phyloP scores from a whole-genome alignment of 2,888 invertebrate genomes.

The Lamproptera curius region DNA sequence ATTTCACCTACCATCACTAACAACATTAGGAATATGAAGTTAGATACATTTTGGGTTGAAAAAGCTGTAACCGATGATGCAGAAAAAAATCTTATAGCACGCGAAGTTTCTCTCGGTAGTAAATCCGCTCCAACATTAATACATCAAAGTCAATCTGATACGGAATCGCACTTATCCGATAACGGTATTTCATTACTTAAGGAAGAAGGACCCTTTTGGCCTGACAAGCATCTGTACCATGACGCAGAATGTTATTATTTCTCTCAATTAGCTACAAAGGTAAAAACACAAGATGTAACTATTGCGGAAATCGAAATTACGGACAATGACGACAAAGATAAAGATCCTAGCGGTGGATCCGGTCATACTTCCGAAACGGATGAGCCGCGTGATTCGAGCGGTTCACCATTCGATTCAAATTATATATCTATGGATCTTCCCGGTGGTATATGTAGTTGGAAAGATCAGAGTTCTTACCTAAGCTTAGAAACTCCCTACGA shows the following conservation, averaged over 20 bases:
- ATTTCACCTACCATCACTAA: slow-evolving; percentile 44
- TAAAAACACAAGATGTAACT: slow-evolving; percentile 43
- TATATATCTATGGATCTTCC: slow-evolving; percentile 86
- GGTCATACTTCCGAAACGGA: slow-evolving; percentile 73
- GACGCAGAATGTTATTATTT: slow-evolving; percentile 82
- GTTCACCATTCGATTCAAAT: slow-evolving; percentile 73
- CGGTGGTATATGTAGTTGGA: slow-evolving; percentile 89
- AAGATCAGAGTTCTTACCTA: slow-evolving; percentile 88
- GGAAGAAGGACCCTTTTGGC: slow-evolving; percentile 78
- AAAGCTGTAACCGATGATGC: slow-evolving; percentile 79
- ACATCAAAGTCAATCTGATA: slow-evolving; percentile 1
- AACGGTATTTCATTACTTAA: slow-evolving; percentile 50
- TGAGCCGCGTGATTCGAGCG: slow-evolving; percentile 36
- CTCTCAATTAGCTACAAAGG: slow-evolving; percentile 67
- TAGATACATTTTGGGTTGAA: slow-evolving; percentile 79
- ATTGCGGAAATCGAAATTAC: slow-evolving; percentile 39
- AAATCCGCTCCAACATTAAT: background rate
- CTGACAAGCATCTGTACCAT: slow-evolving; percentile 79
- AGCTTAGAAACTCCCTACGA: slow-evolving; percentile 74
- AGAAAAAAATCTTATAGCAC: slow-evolving; percentile 56
- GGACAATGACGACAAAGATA: slow-evolving; percentile 79
- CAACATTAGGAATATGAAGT: slow-evolving; percentile 53
- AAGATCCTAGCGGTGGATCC: slow-evolving; percentile 77
- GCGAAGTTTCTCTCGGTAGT: slow-evolving; percentile 33
- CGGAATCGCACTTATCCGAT: slow-evolving; percentile 2